Evolutionary conservation across 2,113 vertebrate species (phyloP).

Genomic region (Todiramphus chloris): DNA sequence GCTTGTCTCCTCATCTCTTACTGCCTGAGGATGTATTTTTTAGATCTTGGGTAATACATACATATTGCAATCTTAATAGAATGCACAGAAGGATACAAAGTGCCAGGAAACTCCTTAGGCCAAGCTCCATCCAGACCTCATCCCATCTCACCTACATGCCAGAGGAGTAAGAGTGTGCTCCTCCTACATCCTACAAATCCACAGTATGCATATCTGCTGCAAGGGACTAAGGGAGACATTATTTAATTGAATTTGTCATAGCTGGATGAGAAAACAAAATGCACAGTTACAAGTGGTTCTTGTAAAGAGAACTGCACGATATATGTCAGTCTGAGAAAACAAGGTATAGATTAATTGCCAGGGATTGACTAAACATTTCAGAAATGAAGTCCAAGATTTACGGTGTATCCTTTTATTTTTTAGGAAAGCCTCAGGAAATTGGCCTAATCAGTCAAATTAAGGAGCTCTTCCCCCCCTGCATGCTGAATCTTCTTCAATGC

Average conservation of each 20-base stretch:
- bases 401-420: slow-evolving; percentile 4
- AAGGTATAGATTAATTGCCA: slow-evolving; percentile 39
- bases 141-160: not conserved
- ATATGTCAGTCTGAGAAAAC: slow-evolving; percentile 2
- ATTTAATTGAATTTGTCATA: slow-evolving; percentile 17
- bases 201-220: fast-evolving
- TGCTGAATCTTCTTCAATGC: slow-evolving; percentile 31
- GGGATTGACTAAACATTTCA: slow-evolving; percentile 35
- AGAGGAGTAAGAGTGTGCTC: not conserved
- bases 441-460: slow-evolving; percentile 64
- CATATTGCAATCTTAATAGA: not conserved
- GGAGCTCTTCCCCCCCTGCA: not conserved
- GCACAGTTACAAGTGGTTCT: not conserved
- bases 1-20: not conserved
- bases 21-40: not conserved
- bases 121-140: not conserved
- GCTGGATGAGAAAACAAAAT: slow-evolving; percentile 17
- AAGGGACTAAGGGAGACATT: not conserved
- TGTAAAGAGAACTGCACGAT: not conserved
- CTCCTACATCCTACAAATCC: not conserved
- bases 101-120: not conserved
- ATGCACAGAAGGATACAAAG: not conserved
- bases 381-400: slow-evolving; percentile 32
- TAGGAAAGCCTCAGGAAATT: slow-evolving; percentile 44
- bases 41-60: fast-evolving